These are phyloP conservation scores for Chymomyza caudatula DNA, from an alignment of 2,888 invertebrate species.

Conservation along the genomic window DNA sequence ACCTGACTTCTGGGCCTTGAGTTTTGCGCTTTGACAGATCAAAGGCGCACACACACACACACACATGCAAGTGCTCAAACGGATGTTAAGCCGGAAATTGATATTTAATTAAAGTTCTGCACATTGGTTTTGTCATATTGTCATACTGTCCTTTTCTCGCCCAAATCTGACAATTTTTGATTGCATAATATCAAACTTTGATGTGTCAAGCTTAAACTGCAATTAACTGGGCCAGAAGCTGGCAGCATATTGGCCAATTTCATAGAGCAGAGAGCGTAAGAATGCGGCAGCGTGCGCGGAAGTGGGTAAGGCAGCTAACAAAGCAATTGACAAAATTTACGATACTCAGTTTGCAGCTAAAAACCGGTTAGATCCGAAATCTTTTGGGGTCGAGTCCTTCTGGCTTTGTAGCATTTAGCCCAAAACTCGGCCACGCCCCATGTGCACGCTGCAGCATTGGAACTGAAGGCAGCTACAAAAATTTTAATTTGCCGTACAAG, in stretches of 20 bases:
- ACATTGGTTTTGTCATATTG: constrained; percentile 30
- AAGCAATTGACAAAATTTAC: background rate
- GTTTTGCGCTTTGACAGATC: constrained; percentile 45
- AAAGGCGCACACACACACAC: constrained; percentile 36
- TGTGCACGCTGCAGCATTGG: background rate
- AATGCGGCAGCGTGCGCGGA: background rate
- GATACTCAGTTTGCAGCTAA: background rate
- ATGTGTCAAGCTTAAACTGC: background rate
- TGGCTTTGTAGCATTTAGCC: background rate
- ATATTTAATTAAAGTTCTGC: constrained; percentile 64
- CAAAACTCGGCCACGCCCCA: background rate
- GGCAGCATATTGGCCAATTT: background rate
- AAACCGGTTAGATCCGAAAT: background rate
- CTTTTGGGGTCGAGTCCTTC: background rate
- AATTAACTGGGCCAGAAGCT: background rate
- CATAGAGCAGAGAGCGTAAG: background rate
- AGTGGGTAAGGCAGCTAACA: background rate
- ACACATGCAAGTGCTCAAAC: constrained; percentile 13
- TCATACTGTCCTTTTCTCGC: background rate
- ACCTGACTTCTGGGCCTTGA: constrained; percentile 23
- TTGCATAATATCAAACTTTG: constrained; percentile 19
- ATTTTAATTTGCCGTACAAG: constrained; percentile 11
- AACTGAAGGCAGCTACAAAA: constrained; percentile 6
- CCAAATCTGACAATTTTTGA: constrained; percentile 6
- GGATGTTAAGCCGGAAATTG: constrained; percentile 56